Percentiles rank a stretch among this genome's conserved stretches.
Conservation (phyloP, 2,797 vertebrate genomes). For the Toxotes lorentzi region DNA sequence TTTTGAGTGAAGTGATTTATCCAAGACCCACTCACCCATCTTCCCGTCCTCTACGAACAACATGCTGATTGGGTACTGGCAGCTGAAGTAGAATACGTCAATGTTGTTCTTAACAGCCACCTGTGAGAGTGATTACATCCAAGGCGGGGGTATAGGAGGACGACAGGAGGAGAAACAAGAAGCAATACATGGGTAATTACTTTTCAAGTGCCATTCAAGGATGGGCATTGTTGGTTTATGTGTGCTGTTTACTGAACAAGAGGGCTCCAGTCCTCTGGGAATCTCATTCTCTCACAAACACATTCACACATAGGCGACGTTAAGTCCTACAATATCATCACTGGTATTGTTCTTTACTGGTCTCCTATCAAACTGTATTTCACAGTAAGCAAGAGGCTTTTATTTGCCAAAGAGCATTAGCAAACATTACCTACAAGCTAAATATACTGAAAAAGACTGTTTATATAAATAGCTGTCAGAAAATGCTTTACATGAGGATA, state of each 20-base stretch:
- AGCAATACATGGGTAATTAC: conserved; percentile 62
- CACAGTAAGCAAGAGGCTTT: background rate
- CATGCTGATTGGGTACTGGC: conserved; percentile 95
- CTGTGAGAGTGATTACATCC: conserved; percentile 78
- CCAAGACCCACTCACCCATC: conserved; percentile 91
- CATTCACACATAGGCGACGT: background rate
- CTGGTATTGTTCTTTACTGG: background rate
- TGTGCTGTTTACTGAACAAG: conserved; percentile 37
- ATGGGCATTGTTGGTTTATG: conserved; percentile 23
- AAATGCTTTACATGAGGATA: background rate
- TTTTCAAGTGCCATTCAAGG: conserved; percentile 64
- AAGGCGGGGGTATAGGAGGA: conserved; percentile 23
- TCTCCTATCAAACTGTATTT: background rate
- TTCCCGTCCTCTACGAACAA: conserved; percentile 97
- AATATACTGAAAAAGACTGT: background rate
- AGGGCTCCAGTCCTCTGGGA: background rate
- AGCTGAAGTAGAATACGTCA: conserved; percentile 99
- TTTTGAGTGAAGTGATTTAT: conserved; percentile 43
- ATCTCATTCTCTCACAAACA: background rate
- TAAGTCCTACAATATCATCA: background rate
- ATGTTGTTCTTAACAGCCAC: conserved; percentile 99
- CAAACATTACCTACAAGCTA: background rate
- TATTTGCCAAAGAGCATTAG: background rate
- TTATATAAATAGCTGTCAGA: conserved; percentile 13
- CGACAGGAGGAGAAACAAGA: conserved; percentile 36